Evolutionary conservation across 2,797 vertebrate species (phyloP).

Genomic region (Lagodon rhomboides): DNA sequence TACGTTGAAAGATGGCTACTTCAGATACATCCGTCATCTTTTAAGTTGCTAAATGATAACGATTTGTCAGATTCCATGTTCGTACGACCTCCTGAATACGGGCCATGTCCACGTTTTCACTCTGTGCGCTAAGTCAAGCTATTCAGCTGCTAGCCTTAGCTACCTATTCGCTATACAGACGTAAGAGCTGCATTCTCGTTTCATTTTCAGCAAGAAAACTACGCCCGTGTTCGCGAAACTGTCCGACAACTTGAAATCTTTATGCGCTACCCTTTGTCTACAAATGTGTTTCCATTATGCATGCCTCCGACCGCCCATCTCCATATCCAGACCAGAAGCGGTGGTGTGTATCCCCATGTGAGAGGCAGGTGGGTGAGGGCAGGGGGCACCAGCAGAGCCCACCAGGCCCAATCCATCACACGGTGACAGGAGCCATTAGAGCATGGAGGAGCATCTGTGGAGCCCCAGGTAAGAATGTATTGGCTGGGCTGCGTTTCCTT

Average conservation of each 20-base stretch:
- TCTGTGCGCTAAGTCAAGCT: not conserved
- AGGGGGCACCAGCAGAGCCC: conserved; percentile 71
- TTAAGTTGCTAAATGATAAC: no score
- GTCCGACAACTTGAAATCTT: not conserved
- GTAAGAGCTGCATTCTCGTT: not conserved
- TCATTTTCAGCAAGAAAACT: not conserved
- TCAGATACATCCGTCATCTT: no score
- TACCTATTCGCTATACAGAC: not conserved
- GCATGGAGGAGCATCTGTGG: conserved; percentile 88
- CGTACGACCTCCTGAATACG: no score
- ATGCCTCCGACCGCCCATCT: not conserved
- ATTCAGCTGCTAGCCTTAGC: no score
- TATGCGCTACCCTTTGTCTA: not conserved
- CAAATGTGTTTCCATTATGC: conserved; percentile 19
- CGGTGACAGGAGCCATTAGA: conserved; percentile 83
- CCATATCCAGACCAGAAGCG: conserved; percentile 36
- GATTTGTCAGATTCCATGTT: no score
- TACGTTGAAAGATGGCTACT: no score
- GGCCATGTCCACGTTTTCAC: no score
- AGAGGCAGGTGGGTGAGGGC: conserved; percentile 77
- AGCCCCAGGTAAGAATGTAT: conserved; percentile 69
- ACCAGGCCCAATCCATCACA: conserved; percentile 82
- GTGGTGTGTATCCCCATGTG: conserved; percentile 59
- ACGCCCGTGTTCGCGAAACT: not conserved
- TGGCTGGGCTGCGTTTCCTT: conserved; percentile 34